Base-by-base conservation (phyloP, 2,113 vertebrate species). In the Aix galericulata region DNA sequence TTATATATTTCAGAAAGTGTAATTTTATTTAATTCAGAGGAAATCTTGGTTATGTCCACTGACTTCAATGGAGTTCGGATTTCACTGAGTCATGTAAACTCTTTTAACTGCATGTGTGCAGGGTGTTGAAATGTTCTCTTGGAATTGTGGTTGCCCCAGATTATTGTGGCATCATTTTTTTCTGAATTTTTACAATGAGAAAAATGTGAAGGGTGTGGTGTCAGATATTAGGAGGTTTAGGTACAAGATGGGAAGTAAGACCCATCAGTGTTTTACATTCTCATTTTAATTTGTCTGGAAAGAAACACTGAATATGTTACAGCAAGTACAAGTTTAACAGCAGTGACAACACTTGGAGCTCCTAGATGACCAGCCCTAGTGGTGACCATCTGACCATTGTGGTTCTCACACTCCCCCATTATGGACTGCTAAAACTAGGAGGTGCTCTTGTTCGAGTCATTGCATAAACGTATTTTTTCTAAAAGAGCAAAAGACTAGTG, bases 91-190 rank as follows among this genome's bases (percentile, higher is more conserved):
- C 63, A 16, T 22, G 29, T 21, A 31, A 53, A 56, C 62, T 27
- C 52, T 75, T 67, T 46, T 13, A 71, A 23, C 18, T 66, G 3
- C 14, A 2, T 11, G 2, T 34, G 38, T 52, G 5, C 21, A 20
- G n/a, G 74, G 34, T 62, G 59, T 2, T 40, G 55, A 9, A 38
- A 69, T 63, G 7, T 38, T 46, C 3, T 15, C 11, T 38, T 87
- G 31, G 44, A 75, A n/a, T 29, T 0, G 0, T 8, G 18, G 11
- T 69, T 79, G 2, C 7, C 8, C 67, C 6, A 5, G 8, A 21
- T 38, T 77, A 46, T 44, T 5, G 2, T 21, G n/a, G 31, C 16
- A 10, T 25, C 4, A 15, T 63, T 77, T 55, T 48, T 34, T 8
- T 5, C 7, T 31, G 15, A 64, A 2, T 21, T 36, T 27, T 60